Evolutionary conservation across 2,797 vertebrate genomes (phyloP).

Genomic region (Phoeniculus purpureus): DNA sequence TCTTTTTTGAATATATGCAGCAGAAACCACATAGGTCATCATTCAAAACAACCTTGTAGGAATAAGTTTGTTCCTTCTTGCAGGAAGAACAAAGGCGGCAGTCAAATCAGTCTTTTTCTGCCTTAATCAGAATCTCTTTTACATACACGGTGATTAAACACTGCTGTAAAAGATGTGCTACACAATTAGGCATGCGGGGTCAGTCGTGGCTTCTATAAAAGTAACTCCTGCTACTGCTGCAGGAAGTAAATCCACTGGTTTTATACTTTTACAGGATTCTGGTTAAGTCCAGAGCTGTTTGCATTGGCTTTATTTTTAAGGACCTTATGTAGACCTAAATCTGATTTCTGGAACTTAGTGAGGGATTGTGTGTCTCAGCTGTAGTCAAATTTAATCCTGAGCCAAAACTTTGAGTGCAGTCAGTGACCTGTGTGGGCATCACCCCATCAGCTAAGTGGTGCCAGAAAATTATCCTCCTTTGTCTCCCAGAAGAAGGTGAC

Average conservation of each 20-base stretch:
- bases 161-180: neutral
- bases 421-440: neutral
- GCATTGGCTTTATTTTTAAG: conserved; percentile 32
- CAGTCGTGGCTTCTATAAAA: neutral
- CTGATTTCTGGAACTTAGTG: conserved; percentile 38
- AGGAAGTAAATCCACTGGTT: conserved; percentile 41
- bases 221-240: neutral
- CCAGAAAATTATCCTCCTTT: neutral
- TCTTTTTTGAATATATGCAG: neutral
- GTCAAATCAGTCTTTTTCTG: neutral
- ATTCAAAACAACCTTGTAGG: neutral
- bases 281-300: conserved; percentile 39
- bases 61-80: too few species aligned
- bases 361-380: neutral
- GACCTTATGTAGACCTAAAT: conserved; percentile 25
- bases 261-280: conserved; percentile 43
- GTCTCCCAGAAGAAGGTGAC: neutral
- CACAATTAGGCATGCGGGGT: neutral
- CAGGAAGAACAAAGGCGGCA: neutral
- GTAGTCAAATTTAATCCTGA: conserved; percentile 7
- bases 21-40: neutral
- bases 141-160: neutral
- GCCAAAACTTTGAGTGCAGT: neutral
- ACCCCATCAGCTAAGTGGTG: neutral
- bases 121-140: neutral